A percentile compares a stretch with the other conserved stretches of the same genome.
phyloP scores from a whole-genome alignment of 2,797 vertebrate genomes.

The Brachyalestes nurse region DNA sequence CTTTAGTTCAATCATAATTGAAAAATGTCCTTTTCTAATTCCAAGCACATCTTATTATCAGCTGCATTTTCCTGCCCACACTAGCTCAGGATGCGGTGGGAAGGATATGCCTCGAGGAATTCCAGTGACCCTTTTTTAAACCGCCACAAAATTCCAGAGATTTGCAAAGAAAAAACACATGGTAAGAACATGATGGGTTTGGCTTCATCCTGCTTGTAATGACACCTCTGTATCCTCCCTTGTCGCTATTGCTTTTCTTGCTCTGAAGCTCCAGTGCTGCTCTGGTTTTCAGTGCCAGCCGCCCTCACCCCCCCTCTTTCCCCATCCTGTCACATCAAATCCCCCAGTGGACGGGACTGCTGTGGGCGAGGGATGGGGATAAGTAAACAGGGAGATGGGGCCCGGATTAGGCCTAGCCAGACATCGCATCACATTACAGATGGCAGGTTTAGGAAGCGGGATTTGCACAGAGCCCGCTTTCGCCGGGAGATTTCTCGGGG shows the following conservation, averaged over 20 bases:
- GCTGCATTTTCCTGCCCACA: neutral
- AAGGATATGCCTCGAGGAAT: neutral
- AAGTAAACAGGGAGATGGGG: slow-evolving; percentile 53
- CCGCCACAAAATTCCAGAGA: neutral
- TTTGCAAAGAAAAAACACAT: neutral
- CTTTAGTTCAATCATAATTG: too few species aligned
- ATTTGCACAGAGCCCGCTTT: slow-evolving; percentile 49
- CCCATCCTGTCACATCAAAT: slow-evolving; percentile 50
- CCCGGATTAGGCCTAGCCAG: slow-evolving; percentile 53
- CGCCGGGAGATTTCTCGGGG: slow-evolving; percentile 30
- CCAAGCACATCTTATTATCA: too few species aligned
- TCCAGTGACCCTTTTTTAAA: neutral
- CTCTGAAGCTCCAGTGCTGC: slow-evolving; percentile 38
- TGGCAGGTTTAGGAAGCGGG: slow-evolving; percentile 48
- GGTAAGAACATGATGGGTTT: slow-evolving; percentile 6
- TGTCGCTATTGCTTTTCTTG: neutral
- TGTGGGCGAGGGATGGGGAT: slow-evolving; percentile 9
- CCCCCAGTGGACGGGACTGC: slow-evolving; percentile 28
- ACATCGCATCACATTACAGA: slow-evolving; percentile 57
- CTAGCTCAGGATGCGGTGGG: neutral
- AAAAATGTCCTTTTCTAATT: too few species aligned
- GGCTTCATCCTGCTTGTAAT: slow-evolving; percentile 18
- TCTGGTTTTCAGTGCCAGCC: slow-evolving; percentile 39
- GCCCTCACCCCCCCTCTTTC: neutral
- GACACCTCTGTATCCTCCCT: slow-evolving; percentile 5